Conservation (phyloP, 2,113 vertebrate genomes). For the Cynopterus brachyotis region DNA sequence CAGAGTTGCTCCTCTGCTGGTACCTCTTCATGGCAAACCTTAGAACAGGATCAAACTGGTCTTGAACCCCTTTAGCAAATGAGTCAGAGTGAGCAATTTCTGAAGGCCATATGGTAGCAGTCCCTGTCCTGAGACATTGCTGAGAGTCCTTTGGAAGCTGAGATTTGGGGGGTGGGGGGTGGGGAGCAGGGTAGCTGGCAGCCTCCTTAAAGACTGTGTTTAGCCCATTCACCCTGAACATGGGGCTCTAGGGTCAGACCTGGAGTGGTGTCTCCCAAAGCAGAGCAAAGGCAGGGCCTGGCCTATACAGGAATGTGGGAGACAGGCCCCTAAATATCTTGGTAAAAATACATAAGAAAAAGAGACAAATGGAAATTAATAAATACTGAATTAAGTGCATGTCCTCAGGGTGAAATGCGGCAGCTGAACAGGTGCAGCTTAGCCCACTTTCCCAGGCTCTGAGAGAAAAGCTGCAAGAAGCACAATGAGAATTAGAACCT, state of each 20-base stretch:
- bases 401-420: neutral
- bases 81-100: fast-evolving
- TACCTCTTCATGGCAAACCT: too few species aligned
- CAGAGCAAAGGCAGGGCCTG: neutral
- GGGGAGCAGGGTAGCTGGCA: too few species aligned
- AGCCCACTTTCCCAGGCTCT: fast-evolving
- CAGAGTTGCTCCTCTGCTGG: neutral
- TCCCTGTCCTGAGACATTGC: neutral
- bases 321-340: neutral
- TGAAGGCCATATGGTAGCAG: too few species aligned
- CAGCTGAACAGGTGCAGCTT: neutral
- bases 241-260: neutral
- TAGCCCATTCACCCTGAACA: neutral
- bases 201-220: neutral
- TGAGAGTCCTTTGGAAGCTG: neutral
- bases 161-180: neutral
- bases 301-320: neutral
- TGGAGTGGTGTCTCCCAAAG: neutral
- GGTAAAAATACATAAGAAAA: neutral
- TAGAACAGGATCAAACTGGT: too few species aligned
- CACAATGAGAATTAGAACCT: too few species aligned
- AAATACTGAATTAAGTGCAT: neutral
- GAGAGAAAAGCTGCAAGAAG: neutral
- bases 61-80: neutral
- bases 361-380: neutral